Conservation (phyloP, 2,113 vertebrate species). For the Phylloscopus whistleri region DNA sequence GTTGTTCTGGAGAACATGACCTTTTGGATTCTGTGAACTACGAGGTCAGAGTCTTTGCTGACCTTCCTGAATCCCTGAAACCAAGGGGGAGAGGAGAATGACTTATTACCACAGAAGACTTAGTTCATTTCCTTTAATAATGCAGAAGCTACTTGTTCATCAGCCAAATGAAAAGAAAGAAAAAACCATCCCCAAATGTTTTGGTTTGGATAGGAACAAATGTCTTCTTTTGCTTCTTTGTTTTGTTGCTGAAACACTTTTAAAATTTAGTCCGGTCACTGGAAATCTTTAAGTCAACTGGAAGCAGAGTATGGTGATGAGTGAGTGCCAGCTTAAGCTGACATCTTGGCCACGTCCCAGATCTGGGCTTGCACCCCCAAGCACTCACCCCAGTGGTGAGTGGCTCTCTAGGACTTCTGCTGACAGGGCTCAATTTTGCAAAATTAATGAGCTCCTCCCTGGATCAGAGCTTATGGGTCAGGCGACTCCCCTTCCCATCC, state of each 20-base stretch:
- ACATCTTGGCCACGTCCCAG: not conserved
- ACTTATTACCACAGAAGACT: not conserved
- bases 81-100: not conserved
- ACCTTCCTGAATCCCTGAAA: not conserved
- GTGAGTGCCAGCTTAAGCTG: not conserved
- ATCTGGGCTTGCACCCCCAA: rapidly evolving
- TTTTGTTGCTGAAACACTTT: not conserved
- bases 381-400: not conserved
- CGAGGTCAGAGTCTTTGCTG: not conserved
- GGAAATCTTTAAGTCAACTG: not conserved
- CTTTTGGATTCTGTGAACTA: not conserved
- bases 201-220: not conserved
- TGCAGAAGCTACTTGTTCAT: not conserved
- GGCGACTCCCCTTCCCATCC: not conserved
- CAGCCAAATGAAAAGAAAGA: not conserved
- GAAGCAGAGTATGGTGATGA: not conserved
- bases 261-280: not conserved
- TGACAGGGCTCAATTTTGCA: not conserved
- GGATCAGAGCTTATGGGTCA: not conserved
- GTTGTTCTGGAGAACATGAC: not conserved
- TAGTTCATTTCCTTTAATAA: not conserved
- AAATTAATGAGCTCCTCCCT: not conserved
- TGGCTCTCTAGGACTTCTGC: not conserved
- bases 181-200: not conserved
- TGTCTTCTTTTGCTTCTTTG: not conserved